These are phyloP conservation scores for Steatornis caripensis DNA, from an alignment of 2,113 vertebrate genomes.

Conservation along the genomic window DNA sequence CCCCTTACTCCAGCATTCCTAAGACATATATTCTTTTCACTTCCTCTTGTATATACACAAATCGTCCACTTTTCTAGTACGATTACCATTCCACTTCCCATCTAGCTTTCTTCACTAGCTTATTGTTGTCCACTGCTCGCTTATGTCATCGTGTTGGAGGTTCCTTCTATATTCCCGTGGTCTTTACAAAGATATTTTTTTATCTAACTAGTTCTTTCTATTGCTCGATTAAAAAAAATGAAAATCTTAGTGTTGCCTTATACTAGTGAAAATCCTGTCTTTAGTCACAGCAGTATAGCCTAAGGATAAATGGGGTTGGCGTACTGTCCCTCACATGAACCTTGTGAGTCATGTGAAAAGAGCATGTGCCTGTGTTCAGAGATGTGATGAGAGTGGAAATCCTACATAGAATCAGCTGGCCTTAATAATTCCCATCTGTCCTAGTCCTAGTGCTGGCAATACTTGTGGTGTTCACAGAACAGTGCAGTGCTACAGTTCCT, in stretches of 20 bases:
- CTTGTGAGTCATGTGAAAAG: neutral
- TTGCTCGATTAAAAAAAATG: neutral
- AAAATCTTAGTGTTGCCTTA: neutral
- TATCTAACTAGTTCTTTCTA: neutral
- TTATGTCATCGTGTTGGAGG: neutral
- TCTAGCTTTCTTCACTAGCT: neutral
- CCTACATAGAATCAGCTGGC: neutral
- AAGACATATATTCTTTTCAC: neutral
- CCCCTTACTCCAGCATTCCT: neutral
- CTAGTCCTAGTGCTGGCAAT: neutral
- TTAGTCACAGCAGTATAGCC: neutral
- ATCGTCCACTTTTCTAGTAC: neutral
- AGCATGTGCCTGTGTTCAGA: neutral
- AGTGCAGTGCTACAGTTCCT: neutral
- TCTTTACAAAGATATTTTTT: neutral
- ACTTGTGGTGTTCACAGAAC: neutral
- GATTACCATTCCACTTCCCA: neutral
- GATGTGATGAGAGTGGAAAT: neutral
- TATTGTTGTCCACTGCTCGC: neutral
- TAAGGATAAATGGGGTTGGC: neutral
- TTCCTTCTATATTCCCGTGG: neutral
- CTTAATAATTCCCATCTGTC: neutral
- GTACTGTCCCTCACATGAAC: neutral
- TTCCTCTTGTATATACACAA: rapidly evolving
- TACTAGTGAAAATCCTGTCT: neutral